phyloP scores from a whole-genome alignment of 2,113 vertebrate species.

The Ceyx cyanopectus region DNA sequence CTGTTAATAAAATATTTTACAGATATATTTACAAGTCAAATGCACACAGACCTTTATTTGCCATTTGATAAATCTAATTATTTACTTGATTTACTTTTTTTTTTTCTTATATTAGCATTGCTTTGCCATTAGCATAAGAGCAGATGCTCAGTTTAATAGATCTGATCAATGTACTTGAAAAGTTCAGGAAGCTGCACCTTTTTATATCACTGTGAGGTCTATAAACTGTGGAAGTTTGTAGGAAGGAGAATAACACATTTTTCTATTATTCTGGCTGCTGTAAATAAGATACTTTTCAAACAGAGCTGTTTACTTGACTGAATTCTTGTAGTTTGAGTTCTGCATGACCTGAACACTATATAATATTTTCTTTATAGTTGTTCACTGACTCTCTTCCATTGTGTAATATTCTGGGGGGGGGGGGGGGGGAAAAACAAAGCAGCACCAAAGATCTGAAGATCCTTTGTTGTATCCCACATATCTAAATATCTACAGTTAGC shows the following conservation, averaged over 20 bases:
- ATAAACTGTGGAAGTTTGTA: not conserved
- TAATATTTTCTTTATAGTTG: not conserved
- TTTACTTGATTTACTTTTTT: not conserved
- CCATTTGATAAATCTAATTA: constrained; percentile 19
- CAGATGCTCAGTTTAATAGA: not conserved
- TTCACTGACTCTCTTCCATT: not conserved
- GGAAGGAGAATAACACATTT: not conserved
- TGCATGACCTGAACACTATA: not conserved
- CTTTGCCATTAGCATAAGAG: not conserved
- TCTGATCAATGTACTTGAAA: not conserved
- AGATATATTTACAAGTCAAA: constrained; percentile 63
- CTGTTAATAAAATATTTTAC: constrained; percentile 82
- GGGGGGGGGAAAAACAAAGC: too few species aligned
- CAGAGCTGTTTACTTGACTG: not conserved
- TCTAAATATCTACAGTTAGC: not conserved
- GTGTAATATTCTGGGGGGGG: not conserved
- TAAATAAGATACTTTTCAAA: not conserved
- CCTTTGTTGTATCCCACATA: not conserved
- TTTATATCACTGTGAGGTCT: not conserved
- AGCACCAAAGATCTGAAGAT: not conserved
- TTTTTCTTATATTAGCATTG: not conserved
- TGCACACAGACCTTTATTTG: not conserved
- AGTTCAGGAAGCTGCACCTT: not conserved
- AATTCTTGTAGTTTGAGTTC: not conserved
- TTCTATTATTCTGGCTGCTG: not conserved